phyloP scores from a whole-genome alignment of 2,797 vertebrate genomes.

The Lates japonicus region DNA sequence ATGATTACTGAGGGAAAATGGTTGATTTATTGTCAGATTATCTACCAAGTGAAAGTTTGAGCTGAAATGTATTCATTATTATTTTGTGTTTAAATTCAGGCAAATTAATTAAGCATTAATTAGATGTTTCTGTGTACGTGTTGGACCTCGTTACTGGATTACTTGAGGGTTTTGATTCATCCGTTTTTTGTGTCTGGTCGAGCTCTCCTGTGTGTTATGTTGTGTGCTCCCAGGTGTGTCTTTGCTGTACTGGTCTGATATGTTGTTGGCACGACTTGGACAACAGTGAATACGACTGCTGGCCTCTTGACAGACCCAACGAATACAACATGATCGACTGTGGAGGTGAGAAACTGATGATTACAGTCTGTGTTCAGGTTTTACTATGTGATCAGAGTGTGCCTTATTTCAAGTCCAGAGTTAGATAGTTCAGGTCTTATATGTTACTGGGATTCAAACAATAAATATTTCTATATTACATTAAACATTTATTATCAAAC shows the following conservation, averaged over 20 bases:
- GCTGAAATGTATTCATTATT: neutral
- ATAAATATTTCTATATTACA: too few species aligned
- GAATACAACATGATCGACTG: constrained; percentile 91
- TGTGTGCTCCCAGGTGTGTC: constrained; percentile 18
- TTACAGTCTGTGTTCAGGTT: too few species aligned
- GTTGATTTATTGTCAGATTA: neutral
- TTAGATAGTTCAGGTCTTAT: too few species aligned
- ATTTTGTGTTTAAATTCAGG: neutral
- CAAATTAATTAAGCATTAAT: neutral
- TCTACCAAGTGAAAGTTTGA: neutral
- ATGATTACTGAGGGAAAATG: neutral
- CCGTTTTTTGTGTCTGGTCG: neutral
- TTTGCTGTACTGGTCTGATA: constrained; percentile 4
- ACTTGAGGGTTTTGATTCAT: neutral
- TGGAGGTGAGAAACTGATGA: constrained; percentile 75
- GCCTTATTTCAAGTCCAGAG: too few species aligned
- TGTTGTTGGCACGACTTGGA: constrained; percentile 90
- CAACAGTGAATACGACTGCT: constrained; percentile 92
- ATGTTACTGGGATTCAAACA: too few species aligned
- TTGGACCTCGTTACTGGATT: neutral
- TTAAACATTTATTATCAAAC: too few species aligned
- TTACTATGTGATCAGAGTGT: too few species aligned
- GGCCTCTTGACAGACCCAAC: constrained; percentile 89
- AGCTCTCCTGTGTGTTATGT: neutral
- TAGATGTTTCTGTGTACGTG: neutral